Base-by-base conservation (phyloP, 2,113 vertebrate species). In the Salvelinus namaycush region DNA sequence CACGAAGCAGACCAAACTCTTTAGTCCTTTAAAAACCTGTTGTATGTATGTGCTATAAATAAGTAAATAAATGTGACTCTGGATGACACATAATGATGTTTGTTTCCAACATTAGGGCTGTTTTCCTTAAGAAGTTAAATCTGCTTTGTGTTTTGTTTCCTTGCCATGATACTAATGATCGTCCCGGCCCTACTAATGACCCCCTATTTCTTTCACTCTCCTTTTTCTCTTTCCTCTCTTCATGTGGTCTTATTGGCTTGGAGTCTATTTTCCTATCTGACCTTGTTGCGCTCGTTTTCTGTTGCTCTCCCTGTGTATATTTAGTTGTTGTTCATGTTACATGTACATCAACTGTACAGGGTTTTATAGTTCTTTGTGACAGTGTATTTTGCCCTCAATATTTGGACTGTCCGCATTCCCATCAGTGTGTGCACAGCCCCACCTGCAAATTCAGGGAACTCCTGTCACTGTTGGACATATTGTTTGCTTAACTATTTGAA, bases 401-500 rank as follows among this genome's bases (percentile, higher is more conserved):
- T 68, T 68, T 68, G n/a, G 31, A 39, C 67, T 11, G 16, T 31
- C 16, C 16, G 3, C 14, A 39, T 34, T 68, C 13, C 18, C 67
- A 68, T 67, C 29, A 5, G 11, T 68, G 16, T 62, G 22, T 62
- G 59, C n/a, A 34, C 14, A 9, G 67, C 57, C 16, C 9, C 72
- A 59, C 48, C 76, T 85, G 72, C 67, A 85, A 84, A 83, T 81
- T 59, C 44, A 34, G 4, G 59, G 62, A 77, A 34, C 59, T 34
- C 70, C 69, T 67, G 13, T 62, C 48, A 57, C 48, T 62, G 22
- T 20, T 24, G n/a, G 64, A 12, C 31, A 20, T 66, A 44, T 71
- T 44, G 51, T 73, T 77, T 66, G 80, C 71, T 79, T 73, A 22
- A 39, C 70, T 49, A 78, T 87, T 84, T 82, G 69, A 84, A 79